Percentiles rank a stretch among this genome's conserved stretches.
phyloP scores from a whole-genome alignment of 2,888 invertebrate genomes.

The Harmothoe impar region DNA sequence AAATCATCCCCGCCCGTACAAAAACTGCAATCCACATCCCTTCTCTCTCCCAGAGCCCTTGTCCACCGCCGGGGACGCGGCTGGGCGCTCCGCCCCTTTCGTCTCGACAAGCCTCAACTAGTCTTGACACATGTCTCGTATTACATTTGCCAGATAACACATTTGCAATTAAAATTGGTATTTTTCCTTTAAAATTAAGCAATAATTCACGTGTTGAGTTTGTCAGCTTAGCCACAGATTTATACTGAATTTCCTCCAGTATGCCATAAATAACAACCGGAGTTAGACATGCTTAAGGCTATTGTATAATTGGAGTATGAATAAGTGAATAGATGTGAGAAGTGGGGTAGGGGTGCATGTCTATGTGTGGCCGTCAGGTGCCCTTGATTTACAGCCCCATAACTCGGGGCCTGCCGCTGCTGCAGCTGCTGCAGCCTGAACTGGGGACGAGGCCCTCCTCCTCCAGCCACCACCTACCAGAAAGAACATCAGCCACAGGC shows the following conservation, averaged over 20 bases:
- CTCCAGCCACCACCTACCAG: too few relatives aligned
- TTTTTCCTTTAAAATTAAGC: too few relatives aligned
- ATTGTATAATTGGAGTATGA: too few relatives aligned
- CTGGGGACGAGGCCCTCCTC: too few relatives aligned
- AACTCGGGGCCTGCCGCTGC: background rate
- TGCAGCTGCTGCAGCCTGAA: background rate
- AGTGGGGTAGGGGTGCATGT: background rate
- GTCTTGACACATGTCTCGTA: background rate
- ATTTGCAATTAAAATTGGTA: too few relatives aligned
- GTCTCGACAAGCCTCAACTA: background rate
- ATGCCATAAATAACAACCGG: too few relatives aligned
- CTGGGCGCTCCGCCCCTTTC: background rate
- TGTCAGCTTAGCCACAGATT: too few relatives aligned
- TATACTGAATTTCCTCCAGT: too few relatives aligned
- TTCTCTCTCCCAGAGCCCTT: background rate
- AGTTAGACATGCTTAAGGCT: too few relatives aligned
- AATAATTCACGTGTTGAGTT: too few relatives aligned
- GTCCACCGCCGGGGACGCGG: background rate
- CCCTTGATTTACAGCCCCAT: slow-evolving; percentile 17
- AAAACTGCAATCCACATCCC: background rate
- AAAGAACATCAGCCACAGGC: too few relatives aligned
- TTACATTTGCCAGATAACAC: background rate
- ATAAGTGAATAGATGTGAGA: background rate
- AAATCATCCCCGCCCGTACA: too few relatives aligned
- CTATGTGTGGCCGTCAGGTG: background rate